phyloP scores from a whole-genome alignment of 1,140 invertebrate species.

The Lordiphosa clarofinis region DNA sequence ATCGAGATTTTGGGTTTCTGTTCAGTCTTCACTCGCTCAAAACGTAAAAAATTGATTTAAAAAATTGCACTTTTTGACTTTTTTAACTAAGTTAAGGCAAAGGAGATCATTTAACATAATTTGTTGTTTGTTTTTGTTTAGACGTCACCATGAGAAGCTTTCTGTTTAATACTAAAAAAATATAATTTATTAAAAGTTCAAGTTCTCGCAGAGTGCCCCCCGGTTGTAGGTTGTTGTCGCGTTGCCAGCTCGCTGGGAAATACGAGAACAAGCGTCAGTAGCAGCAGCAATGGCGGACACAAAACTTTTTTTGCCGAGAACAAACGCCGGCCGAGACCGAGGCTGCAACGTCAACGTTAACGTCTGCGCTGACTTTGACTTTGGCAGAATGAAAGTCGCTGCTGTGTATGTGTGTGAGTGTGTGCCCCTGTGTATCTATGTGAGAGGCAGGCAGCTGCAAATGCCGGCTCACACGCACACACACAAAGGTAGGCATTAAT shows the following conservation, averaged over 20 bases:
- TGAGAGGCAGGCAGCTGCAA: conserved; percentile 53
- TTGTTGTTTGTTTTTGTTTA: conserved; percentile 5
- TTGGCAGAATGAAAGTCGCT: conserved; percentile 32
- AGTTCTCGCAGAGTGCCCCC: conserved; percentile 16
- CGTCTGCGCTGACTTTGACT: conserved; percentile 24
- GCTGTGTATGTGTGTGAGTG: conserved; percentile 13
- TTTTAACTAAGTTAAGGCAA: conserved; percentile 33
- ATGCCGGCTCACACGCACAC: conserved; percentile 33
- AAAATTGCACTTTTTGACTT: conserved; percentile 37
- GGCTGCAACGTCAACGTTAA: conserved; percentile 22
- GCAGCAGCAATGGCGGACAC: conserved; percentile 29
- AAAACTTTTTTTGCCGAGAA: conserved; percentile 51
- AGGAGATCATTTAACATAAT: conserved; percentile 25
- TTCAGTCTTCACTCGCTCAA: conserved; percentile 3
- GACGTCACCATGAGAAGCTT: conserved; percentile 6
- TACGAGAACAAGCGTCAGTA: conserved; percentile 34
- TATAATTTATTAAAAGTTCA: conserved; percentile 45
- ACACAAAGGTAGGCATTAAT: conserved; percentile 18
- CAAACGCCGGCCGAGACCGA: conserved; percentile 33
- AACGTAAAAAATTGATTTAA: conserved; percentile 20
- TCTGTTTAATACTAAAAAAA: conserved; percentile 36
- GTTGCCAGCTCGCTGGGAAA: conserved; percentile 66
- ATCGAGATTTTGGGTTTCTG: conserved; percentile 30
- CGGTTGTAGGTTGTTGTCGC: conserved; percentile 39
- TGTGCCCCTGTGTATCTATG: not conserved